Conservation (phyloP, 2,888 invertebrate genomes). For the Choreutis nemorana region DNA sequence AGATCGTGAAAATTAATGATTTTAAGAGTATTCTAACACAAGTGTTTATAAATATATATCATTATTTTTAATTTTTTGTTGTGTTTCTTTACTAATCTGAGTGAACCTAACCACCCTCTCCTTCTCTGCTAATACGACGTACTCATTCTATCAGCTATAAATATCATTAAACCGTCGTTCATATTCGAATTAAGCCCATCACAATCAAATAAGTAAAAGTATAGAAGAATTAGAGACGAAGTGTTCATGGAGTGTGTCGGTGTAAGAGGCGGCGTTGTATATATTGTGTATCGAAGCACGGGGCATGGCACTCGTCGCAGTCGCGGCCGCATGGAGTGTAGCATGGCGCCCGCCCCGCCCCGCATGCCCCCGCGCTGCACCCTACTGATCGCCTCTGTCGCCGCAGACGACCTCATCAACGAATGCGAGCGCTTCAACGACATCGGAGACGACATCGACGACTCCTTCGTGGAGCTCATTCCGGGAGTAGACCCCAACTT, state of each 20-base stretch:
- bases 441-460: slow-evolving; percentile 93
- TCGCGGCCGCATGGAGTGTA: slow-evolving; percentile 19
- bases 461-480: slow-evolving; percentile 87
- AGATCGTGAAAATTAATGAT: slow-evolving; percentile 65
- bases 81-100: slow-evolving; percentile 57
- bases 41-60: slow-evolving; percentile 68
- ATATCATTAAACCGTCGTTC: slow-evolving; percentile 6
- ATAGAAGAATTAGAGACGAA: not conserved
- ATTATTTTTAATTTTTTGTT: slow-evolving; percentile 58
- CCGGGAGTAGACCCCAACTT: slow-evolving; percentile 62
- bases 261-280: too few relatives aligned
- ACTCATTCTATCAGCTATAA: slow-evolving; percentile 62
- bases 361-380: slow-evolving; percentile 6
- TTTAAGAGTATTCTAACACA: slow-evolving; percentile 66
- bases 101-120: slow-evolving; percentile 29
- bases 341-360: slow-evolving; percentile 12
- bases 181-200: not conserved
- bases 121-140: slow-evolving; percentile 23
- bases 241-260: too few relatives aligned
- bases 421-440: slow-evolving; percentile 93
- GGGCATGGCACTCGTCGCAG: slow-evolving; percentile 30
- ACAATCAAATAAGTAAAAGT: not conserved
- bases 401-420: slow-evolving; percentile 83
- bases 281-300: slow-evolving; percentile 35
- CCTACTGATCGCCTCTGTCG: slow-evolving; percentile 25